These are phyloP conservation scores for Chrysolina oricalcia DNA, from an alignment of 2,888 invertebrate species.

Conservation along the genomic window DNA sequence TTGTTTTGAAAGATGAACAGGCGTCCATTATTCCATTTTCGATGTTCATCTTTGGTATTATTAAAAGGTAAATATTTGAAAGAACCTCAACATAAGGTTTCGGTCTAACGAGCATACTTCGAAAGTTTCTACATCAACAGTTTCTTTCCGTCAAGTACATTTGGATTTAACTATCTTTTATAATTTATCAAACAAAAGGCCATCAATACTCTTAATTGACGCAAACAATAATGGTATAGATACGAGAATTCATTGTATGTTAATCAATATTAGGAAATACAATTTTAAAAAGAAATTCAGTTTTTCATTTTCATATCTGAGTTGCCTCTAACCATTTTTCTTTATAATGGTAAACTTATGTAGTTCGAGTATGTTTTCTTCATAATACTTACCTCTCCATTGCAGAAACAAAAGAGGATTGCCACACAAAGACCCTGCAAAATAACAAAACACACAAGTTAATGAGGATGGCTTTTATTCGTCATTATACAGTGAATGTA, in stretches of 20 bases:
- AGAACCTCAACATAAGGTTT: too few species aligned
- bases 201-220: neutral
- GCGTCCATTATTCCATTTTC: too few species aligned
- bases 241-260: too few species aligned
- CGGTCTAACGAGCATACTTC: too few species aligned
- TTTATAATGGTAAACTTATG: neutral
- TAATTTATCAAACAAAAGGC: neutral
- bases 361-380: neutral
- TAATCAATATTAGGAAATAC: too few species aligned
- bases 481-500: neutral
- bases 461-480: slow-evolving; percentile 2
- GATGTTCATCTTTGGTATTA: too few species aligned
- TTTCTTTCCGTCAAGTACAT: too few species aligned
- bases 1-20: too few species aligned
- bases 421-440: slow-evolving; percentile 93
- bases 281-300: too few species aligned
- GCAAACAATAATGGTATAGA: neutral
- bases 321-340: neutral
- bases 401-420: slow-evolving; percentile 93
- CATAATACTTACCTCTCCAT: slow-evolving; percentile 86
- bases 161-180: neutral
- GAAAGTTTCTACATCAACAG: neutral
- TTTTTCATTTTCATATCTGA: too few species aligned
- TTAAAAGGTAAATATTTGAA: too few species aligned
- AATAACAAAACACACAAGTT: slow-evolving; percentile 51